Conservation (phyloP, 2,113 vertebrate species). For the Anarhynchus alexandrinus region DNA sequence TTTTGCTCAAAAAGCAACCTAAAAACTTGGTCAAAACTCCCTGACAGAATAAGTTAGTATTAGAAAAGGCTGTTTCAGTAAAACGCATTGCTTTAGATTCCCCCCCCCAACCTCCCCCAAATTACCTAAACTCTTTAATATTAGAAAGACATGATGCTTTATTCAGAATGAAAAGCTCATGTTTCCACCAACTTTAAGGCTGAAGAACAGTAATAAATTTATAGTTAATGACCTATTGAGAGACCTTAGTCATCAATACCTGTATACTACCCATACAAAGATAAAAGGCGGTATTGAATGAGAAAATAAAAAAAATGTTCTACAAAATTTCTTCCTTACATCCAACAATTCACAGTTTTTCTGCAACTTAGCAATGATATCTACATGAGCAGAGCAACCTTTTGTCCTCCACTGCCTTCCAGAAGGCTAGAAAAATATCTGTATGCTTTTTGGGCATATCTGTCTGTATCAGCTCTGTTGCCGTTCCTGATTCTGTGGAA, state of each 20-base stretch:
- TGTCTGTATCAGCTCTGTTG: background rate
- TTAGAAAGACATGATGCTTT: background rate
- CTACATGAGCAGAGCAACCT: background rate
- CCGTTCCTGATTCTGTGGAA: background rate
- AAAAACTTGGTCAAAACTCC: background rate
- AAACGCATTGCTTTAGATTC: background rate
- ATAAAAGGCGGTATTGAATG: background rate
- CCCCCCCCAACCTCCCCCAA: fast-evolving
- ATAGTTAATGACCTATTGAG: background rate
- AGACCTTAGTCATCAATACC: background rate
- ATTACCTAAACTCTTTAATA: background rate
- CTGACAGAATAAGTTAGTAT: background rate
- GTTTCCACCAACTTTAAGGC: background rate
- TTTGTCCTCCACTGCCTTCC: background rate
- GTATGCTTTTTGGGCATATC: background rate
- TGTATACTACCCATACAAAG: background rate
- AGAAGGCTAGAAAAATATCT: background rate
- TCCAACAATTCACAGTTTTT: background rate
- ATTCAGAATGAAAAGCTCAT: background rate
- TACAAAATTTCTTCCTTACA: background rate
- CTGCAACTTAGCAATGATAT: background rate
- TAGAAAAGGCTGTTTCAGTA: background rate
- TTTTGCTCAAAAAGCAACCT: background rate
- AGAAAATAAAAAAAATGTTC: background rate
- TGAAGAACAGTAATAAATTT: background rate